A percentile compares a stretch with the other conserved stretches of the same genome.
These are phyloP conservation scores for Drosophila cognata DNA, from an alignment of 2,888 invertebrate genomes.

Conservation along the genomic window DNA sequence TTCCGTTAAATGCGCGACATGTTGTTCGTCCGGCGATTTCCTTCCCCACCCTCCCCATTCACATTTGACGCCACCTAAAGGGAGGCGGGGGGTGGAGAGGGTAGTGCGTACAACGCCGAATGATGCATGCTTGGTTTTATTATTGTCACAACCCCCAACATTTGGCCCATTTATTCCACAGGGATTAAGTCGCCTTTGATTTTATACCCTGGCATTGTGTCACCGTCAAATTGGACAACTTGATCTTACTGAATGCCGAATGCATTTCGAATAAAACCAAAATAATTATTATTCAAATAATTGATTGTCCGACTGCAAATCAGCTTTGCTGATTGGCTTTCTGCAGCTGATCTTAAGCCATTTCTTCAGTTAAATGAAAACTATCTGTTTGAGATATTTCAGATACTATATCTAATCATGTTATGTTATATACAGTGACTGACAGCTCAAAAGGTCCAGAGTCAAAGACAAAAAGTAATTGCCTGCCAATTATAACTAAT, in stretches of 20 bases:
- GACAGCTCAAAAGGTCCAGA: no score
- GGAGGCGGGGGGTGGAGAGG: neutral
- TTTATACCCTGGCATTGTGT: neutral
- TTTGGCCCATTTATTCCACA: neutral
- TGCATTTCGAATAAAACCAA: neutral
- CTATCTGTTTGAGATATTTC: neutral
- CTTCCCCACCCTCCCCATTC: constrained; percentile 23
- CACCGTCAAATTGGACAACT: constrained; percentile 1
- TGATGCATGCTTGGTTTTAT: constrained; percentile 4
- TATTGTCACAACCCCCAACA: neutral
- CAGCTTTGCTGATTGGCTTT: neutral
- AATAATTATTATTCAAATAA: constrained; percentile 1
- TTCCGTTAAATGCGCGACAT: constrained; percentile 71
- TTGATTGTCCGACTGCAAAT: neutral
- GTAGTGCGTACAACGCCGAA: neutral
- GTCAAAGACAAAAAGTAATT: no score
- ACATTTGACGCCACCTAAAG: constrained; percentile 29
- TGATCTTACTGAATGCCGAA: neutral
- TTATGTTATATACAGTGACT: no score
- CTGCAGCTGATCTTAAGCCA: no score
- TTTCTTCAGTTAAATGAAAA: neutral
- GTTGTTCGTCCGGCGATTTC: constrained; percentile 70
- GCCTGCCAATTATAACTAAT: no score
- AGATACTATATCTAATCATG: neutral
- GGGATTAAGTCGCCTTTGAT: constrained; percentile 7